Evolutionary conservation across 2,797 vertebrate genomes (phyloP).

Genomic region (Hydrolagus colliei): DNA sequence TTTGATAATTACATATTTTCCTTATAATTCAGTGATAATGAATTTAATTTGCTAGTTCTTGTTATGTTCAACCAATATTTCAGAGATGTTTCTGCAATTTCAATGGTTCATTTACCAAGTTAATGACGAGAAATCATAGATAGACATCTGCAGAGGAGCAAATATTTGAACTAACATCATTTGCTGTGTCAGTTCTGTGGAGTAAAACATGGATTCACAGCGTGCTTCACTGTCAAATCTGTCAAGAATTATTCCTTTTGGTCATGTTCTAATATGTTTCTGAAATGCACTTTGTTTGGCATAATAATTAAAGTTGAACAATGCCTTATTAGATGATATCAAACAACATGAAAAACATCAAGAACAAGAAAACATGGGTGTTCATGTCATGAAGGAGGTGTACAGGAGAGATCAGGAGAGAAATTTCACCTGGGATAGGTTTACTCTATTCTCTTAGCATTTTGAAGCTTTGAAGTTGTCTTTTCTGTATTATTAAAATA

Average conservation of each 20-base stretch:
- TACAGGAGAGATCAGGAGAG: too few relatives aligned
- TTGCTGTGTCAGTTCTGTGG: not conserved
- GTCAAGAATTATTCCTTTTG: not conserved
- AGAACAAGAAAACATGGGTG: not conserved
- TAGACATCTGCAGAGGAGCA: slow-evolving; percentile 16
- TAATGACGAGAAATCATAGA: slow-evolving; percentile 21
- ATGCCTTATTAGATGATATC: not conserved
- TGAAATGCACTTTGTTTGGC: too few relatives aligned
- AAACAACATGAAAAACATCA: not conserved
- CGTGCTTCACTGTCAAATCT: slow-evolving; percentile 6
- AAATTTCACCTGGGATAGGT: too few relatives aligned
- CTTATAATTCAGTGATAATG: not conserved
- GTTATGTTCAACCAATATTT: not conserved
- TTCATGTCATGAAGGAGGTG: not conserved
- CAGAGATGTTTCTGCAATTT: not conserved
- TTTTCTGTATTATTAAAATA: too few relatives aligned
- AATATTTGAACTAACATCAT: slow-evolving; percentile 20
- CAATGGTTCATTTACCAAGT: not conserved
- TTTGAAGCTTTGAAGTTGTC: too few relatives aligned
- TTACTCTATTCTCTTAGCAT: too few relatives aligned
- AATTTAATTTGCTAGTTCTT: slow-evolving; percentile 8
- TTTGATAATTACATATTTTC: too few relatives aligned
- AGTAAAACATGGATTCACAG: not conserved
- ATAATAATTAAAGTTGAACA: not conserved
- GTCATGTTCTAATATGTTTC: not conserved